These are phyloP conservation scores for Cheilosia vulpina DNA, from an alignment of 2,888 invertebrate species.

Conservation along the genomic window DNA sequence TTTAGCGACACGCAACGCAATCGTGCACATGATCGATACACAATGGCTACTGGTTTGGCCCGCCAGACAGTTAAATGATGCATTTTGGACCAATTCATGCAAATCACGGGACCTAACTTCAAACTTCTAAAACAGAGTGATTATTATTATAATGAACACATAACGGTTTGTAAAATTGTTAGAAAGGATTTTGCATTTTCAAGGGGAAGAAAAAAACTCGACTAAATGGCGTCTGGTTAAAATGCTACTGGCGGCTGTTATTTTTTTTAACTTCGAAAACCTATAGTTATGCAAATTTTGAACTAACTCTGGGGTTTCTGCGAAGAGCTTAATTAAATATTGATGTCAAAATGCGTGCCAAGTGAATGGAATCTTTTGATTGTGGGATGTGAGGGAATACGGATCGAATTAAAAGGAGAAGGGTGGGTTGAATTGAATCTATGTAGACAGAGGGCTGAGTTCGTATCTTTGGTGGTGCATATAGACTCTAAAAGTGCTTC, in stretches of 20 bases:
- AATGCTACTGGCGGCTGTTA: conserved; percentile 62
- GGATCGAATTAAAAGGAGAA: background rate
- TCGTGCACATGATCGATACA: conserved; percentile 34
- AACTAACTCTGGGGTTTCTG: background rate
- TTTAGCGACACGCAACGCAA: conserved; percentile 48
- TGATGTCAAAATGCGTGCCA: conserved; percentile 18
- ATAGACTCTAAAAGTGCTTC: no score
- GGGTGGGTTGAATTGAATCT: background rate
- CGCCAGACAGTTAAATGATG: conserved; percentile 58
- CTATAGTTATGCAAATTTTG: conserved; percentile 60
- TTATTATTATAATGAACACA: conserved; percentile 63
- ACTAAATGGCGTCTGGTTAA: conserved; percentile 35
- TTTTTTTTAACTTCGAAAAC: conserved; percentile 6
- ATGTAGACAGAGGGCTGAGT: no score
- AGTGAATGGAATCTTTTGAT: conserved; percentile 7
- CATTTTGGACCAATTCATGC: conserved; percentile 51
- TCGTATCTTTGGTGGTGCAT: no score
- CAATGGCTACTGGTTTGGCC: conserved; percentile 56
- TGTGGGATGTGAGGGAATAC: background rate
- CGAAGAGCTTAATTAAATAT: conserved; percentile 31
- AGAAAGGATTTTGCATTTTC: conserved; percentile 23
- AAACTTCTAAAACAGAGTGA: conserved; percentile 49
- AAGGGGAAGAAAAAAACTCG: background rate
- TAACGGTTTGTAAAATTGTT: conserved; percentile 50
- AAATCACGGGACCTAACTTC: conserved; percentile 50